Conservation (phyloP, 2,888 invertebrate genomes). For the Tachina fera region DNA sequence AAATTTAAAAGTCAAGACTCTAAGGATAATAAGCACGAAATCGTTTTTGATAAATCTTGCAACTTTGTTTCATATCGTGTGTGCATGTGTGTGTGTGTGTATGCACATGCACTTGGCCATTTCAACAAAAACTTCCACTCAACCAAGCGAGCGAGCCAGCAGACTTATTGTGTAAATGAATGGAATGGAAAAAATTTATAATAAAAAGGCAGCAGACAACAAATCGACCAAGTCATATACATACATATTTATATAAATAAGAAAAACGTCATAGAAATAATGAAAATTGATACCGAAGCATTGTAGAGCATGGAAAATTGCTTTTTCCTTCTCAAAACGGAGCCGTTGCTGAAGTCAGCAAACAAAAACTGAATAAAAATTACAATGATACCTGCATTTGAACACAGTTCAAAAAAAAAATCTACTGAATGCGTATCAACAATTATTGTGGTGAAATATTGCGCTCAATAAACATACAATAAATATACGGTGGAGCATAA, state of each 20-base stretch:
- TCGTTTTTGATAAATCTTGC: constrained; percentile 64
- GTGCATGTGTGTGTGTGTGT: too few relatives aligned
- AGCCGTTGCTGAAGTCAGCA: constrained; percentile 3
- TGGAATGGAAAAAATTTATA: constrained; percentile 23
- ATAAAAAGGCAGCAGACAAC: constrained; percentile 42
- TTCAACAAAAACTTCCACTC: constrained; percentile 7
- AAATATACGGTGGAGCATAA: constrained; percentile 6
- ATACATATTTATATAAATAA: background rate
- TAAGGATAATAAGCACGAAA: constrained; percentile 69
- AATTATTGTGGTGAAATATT: constrained; percentile 68
- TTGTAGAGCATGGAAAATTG: constrained; percentile 73
- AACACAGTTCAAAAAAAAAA: constrained; percentile 25
- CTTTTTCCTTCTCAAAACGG: constrained; percentile 51
- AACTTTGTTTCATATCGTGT: constrained; percentile 50
- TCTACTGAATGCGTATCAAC: constrained; percentile 68
- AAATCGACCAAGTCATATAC: constrained; percentile 46
- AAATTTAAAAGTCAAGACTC: constrained; percentile 68
- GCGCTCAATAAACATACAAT: constrained; percentile 35
- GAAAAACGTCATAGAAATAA: constrained; percentile 66
- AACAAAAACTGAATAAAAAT: constrained; percentile 14
- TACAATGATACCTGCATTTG: constrained; percentile 37
- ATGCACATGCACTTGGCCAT: constrained; percentile 44
- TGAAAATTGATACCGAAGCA: constrained; percentile 73
- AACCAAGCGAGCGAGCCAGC: constrained; percentile 1
- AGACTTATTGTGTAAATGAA: constrained; percentile 24